Conservation (phyloP, 2,888 invertebrate species). For the Drosophila neotestacea region DNA sequence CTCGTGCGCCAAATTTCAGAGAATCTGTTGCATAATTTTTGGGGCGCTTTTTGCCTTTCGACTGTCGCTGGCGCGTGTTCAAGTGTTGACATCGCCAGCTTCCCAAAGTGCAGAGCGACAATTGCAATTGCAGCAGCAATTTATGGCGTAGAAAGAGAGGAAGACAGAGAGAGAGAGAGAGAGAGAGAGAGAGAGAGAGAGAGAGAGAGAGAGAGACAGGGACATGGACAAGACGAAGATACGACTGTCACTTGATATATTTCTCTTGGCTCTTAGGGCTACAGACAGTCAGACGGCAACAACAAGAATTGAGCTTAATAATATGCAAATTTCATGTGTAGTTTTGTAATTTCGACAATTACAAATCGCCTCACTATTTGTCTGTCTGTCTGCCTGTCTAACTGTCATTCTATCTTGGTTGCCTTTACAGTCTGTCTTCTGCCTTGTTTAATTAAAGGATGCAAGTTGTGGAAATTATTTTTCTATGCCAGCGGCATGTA, state of each 20-base stretch:
- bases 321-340: slow-evolving; percentile 76
- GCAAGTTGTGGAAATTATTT: slow-evolving; percentile 62
- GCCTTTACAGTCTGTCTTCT: slow-evolving; percentile 9
- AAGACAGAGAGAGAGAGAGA: not conserved
- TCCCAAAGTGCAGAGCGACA: slow-evolving; percentile 54
- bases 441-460: slow-evolving; percentile 68
- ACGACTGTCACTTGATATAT: slow-evolving; percentile 55
- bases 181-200: not conserved
- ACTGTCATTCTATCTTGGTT: not conserved
- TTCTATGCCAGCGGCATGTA: slow-evolving; percentile 67
- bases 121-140: slow-evolving; percentile 76
- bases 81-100: slow-evolving; percentile 73
- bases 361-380: slow-evolving; percentile 45
- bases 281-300: slow-evolving; percentile 16
- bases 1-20: slow-evolving; percentile 67
- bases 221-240: slow-evolving; percentile 21
- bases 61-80: slow-evolving; percentile 74
- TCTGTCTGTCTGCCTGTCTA: not conserved
- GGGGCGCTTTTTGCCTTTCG: slow-evolving; percentile 60
- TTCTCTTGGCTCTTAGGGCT: slow-evolving; percentile 41
- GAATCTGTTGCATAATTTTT: slow-evolving; percentile 79
- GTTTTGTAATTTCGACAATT: slow-evolving; percentile 70
- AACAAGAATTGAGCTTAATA: slow-evolving; percentile 53
- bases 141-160: slow-evolving; percentile 50
- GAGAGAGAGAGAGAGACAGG: slow-evolving; percentile 2